Percentiles rank a stretch among this genome's conserved stretches.
Evolutionary conservation across 1,140 invertebrate genomes (phyloP).

Genomic region (Heterodera schachtii): DNA sequence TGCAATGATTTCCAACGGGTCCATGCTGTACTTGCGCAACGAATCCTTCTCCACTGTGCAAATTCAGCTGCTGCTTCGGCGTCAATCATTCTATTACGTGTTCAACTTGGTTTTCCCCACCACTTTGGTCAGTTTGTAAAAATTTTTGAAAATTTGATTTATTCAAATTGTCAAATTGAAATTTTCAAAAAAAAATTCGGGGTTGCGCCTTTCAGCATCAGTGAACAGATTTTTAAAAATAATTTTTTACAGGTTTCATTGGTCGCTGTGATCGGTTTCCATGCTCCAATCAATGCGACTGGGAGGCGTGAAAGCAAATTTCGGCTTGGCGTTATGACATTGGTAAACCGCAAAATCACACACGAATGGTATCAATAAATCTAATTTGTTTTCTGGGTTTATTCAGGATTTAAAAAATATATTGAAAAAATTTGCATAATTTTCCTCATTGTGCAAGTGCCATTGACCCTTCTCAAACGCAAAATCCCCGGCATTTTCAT

Average conservation of each 20-base stretch:
- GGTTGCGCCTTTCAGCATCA: too few species aligned
- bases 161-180: too few species aligned
- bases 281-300: conserved; percentile 65
- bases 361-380: neutral
- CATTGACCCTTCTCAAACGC: too few species aligned
- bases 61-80: conserved; percentile 51
- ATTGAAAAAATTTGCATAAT: too few species aligned
- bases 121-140: conserved; percentile 51
- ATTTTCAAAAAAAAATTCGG: neutral
- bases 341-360: neutral
- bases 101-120: conserved; percentile 65
- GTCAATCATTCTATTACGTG: conserved; percentile 65
- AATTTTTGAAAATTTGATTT: neutral
- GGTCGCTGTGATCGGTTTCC: conserved; percentile 64
- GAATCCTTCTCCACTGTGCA: conserved; percentile 61
- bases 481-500: too few species aligned
- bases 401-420: too few species aligned
- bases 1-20: conserved; percentile 55
- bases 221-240: neutral
- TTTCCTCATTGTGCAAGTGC: too few species aligned
- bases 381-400: neutral
- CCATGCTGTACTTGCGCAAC: conserved; percentile 57
- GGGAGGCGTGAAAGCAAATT: conserved; percentile 63
- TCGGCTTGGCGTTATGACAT: conserved; percentile 54
- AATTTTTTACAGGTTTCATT: conserved; percentile 48